These are phyloP conservation scores for Drosophila nigrodunni DNA, from an alignment of 1,140 invertebrate genomes.

Conservation along the genomic window DNA sequence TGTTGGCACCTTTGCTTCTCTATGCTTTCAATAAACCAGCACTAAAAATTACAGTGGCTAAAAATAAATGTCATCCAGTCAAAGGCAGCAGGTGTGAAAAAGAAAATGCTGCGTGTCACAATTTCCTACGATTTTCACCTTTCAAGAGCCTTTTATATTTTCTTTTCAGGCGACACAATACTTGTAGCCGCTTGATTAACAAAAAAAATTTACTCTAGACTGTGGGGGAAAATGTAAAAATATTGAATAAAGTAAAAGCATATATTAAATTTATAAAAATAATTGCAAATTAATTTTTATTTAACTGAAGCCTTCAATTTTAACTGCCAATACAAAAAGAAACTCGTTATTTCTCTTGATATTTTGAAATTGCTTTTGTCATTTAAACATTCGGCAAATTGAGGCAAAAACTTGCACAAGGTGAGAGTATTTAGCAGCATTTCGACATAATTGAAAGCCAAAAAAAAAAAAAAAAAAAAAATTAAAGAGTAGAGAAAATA, in stretches of 20 bases:
- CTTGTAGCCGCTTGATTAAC: neutral
- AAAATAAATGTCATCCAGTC: constrained; percentile 36
- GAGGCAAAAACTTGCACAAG: neutral
- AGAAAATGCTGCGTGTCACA: constrained; percentile 3
- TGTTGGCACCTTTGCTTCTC: constrained; percentile 9
- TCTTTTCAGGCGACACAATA: neutral
- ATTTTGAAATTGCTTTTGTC: too few species aligned
- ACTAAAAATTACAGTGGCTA: constrained; percentile 28
- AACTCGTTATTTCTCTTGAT: too few species aligned
- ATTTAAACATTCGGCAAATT: neutral
- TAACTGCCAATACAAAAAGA: too few species aligned
- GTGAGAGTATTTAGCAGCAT: neutral
- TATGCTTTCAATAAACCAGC: constrained; percentile 24
- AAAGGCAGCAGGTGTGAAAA: constrained; percentile 19
- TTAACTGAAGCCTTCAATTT: too few species aligned
- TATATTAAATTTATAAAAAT: too few species aligned
- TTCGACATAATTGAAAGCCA: neutral
- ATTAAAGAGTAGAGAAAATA: neutral
- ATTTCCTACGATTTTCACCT: neutral
- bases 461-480: too few species aligned
- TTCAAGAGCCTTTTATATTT: neutral
- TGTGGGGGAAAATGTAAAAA: too few species aligned
- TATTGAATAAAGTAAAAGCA: too few species aligned
- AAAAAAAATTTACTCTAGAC: too few species aligned
- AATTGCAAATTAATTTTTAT: too few species aligned